Evolutionary conservation across 2,113 vertebrate genomes (phyloP), one percentile per base, ranked within the genome.

Genomic region (Nipponia nippon): DNA sequence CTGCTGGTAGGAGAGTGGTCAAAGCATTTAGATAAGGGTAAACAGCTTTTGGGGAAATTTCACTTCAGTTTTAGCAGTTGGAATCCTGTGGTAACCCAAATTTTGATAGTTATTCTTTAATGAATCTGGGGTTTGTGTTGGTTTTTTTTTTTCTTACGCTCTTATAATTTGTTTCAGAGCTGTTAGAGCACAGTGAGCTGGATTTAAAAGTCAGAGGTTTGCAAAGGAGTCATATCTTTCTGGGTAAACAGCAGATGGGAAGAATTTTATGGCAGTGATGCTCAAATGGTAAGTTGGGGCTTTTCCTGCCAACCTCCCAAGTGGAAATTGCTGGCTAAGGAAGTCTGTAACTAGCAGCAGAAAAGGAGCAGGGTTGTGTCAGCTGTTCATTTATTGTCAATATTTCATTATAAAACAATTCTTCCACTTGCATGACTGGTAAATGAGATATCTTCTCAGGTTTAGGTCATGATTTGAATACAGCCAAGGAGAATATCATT

Each of bases 351-450:
- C 80, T 93, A 30, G 38, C 7, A 40, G 25, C 47, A 66, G 53
- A 90, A 94, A 96, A 89, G 78, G 58, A 93, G 70, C 56, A 47
- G 5, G 30, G 29, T 71, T 85, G 16, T 13, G 42, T 94, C 96
- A 97, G 73, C 89, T 97, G 80, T 70, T 76, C 42, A 76, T 94
- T 73, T 87, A 27, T 21, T 90, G 91, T 73, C 46, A 84, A 5
- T 81, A 96, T 98, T 97, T 95, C 32, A 77, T 95, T 91, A 82
- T 95, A 84, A 98, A 95, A 90, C 86, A 94, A 10, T 55, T 96
- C 91, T 90, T 93, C 62, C 52, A 95, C 89, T 91, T 96, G 91
- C 49, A 40, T 3, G 1, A 52, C 20, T 94, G 17, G 32, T 72
- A 89, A 94, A 89, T 88, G 82, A 76, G 94, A 53, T 73, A 61